Base-by-base conservation (phyloP, 1,140 invertebrate genomes). In the Drosophila varians region DNA sequence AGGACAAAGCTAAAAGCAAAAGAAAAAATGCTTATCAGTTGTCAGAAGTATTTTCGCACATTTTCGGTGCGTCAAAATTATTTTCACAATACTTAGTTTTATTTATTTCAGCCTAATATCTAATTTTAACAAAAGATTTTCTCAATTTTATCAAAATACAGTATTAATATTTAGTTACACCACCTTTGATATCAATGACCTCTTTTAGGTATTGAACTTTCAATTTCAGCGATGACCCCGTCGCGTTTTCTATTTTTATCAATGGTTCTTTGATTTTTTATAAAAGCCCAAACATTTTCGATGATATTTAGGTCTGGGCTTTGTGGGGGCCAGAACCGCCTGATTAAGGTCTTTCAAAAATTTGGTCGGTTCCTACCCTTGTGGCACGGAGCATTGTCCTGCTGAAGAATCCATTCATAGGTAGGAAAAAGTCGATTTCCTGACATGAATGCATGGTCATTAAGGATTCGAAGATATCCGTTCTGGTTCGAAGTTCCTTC, bases 311-410 rank as follows among this genome's bases (percentile, higher is more conserved):
- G 19, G 21, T 57, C 43, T 12, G 55, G 55, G 45, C 34, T 48
- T 40, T 48, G 55, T 51, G 28, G 48, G 14, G 48, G 48, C 28
- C 48, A 51, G 48, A 51, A 53, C 49, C 40, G 26, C 38, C 38
- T 45, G 47, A 51, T 51, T 51, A 31, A 60, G 23, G 47, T 45
- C 25, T 7, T 23, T 51, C 40, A 53, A 53, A 28, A 51, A 60
- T 38, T 49, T 40, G 36, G 25, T 51, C n/a, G 56, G 46, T 60
- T 38, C 25, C 46, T 25, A 19, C 47, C 36, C 25, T 60, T 60
- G 25, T 60, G 46, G 38, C 46, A 60, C 42, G 46, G 56, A 42
- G 46, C 36, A 51, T 36, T 36, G 31, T 36, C 31, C 31, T 36
- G 31, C 31, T 36, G 31, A 36, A 36, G n/a, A 36, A 36, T 36